Percentiles rank a stretch among this genome's conserved stretches.
Conservation (phyloP, 2,797 vertebrate genomes). For the Mallotus villosus region DNA sequence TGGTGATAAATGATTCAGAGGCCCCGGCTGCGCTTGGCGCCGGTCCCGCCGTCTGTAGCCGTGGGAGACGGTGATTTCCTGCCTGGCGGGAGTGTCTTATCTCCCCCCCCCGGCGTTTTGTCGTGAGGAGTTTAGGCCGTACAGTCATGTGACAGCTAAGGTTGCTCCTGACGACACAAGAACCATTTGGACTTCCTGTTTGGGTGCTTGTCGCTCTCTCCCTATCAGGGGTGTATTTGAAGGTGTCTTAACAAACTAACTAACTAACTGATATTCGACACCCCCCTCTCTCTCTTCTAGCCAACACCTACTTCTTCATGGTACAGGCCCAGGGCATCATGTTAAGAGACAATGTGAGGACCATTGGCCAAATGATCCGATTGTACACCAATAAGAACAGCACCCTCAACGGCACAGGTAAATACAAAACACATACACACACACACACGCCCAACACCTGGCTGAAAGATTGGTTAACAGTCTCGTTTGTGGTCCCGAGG, state of each 20-base stretch:
- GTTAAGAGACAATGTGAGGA: conserved; percentile 94
- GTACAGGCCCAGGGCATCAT: conserved; percentile 97
- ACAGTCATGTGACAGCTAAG: conserved; percentile 1
- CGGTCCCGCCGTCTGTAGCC: background rate
- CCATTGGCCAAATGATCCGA: conserved; percentile 94
- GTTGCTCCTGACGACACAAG: conserved; percentile 5
- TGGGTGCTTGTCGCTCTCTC: background rate
- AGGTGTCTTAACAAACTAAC: background rate
- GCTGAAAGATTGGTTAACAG: background rate
- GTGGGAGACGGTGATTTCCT: conserved; percentile 20
- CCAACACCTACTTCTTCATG: conserved; percentile 98
- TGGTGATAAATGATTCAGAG: conserved; percentile 28
- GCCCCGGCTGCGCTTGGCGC: background rate
- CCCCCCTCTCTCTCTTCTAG: conserved; percentile 60
- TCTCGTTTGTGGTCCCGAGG: background rate
- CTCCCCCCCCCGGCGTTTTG: background rate
- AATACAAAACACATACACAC: conserved; percentile 21
- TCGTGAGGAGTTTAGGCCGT: background rate
- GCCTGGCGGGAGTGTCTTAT: background rate
- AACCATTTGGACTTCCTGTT: background rate
- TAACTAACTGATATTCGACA: background rate
- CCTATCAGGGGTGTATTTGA: background rate
- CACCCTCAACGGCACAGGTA: conserved; percentile 93
- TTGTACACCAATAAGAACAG: conserved; percentile 94
- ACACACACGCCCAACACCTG: too few species aligned